Evolutionary conservation across 2,888 invertebrate genomes (phyloP), one percentile per base, ranked within the genome.

Genomic region (Eremobia ochroleuca): DNA sequence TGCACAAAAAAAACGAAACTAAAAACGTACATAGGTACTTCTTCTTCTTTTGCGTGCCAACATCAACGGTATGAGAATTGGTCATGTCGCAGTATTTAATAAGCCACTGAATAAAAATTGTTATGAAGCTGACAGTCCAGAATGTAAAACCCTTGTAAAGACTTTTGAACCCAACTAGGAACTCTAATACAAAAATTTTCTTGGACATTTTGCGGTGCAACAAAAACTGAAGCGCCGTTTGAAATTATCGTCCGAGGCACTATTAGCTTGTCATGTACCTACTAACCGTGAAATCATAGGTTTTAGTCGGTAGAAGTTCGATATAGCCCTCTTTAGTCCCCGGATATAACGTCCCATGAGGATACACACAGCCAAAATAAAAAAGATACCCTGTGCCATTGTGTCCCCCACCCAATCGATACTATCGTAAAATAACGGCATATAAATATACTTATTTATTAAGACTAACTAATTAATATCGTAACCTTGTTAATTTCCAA

Each of bases 1-100:
- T 55, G n/a, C 13, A 3, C 1, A 55, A 52, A 31, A 66, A 31
- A n/a, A n/a, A n/a, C n/a, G n/a, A n/a, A 9, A 1, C 28, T 13
- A 46, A 46, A 67, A 31, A 49, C 75, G 40, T 31, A 75, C 75
- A n/a, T 4, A n/a, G n/a, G n/a, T n/a, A 1, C 0, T 49, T 61
- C 25, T 8, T 61, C 49, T 31, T 75, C 31, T n/a, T 40, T 40
- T 18, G 37, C 31, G 49, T 4, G 3, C 18, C 18, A 49, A 75
- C 43, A 21, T 62, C 43, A n/a, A 73, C 15, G 8, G 46, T 55
- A 62, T 73, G 62, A 21, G 43, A 80, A 31, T 81, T 46, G 11
- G 81, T 62, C 61, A 77, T 62, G 0, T 21, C 21, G 15, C 18
- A 11, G 34, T 21, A 11, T 37, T 46, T 37, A 37, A 21, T 37